These are phyloP conservation scores for Chrysomela aeneicollis DNA, from an alignment of 2,888 invertebrate species.

Conservation along the genomic window DNA sequence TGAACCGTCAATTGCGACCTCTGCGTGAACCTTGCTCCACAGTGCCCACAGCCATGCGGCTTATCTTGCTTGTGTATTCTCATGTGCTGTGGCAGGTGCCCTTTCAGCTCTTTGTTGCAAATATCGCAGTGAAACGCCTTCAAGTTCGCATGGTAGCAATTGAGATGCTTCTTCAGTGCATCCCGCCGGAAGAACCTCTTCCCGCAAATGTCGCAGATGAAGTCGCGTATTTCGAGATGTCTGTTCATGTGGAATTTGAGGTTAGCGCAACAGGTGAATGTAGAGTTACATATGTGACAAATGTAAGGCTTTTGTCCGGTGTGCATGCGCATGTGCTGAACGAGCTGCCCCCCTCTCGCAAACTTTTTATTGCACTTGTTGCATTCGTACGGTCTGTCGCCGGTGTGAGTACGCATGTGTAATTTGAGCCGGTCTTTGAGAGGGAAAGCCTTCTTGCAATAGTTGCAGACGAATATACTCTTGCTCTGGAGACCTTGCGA, in stretches of 20 bases:
- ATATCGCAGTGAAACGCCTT: slow-evolving; percentile 81
- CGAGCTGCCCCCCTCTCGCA: slow-evolving; percentile 77
- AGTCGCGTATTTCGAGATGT: slow-evolving; percentile 79
- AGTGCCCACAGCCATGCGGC: slow-evolving; percentile 80
- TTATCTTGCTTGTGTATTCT: slow-evolving; percentile 79
- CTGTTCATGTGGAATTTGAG: slow-evolving; percentile 71
- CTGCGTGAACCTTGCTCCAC: slow-evolving; percentile 82
- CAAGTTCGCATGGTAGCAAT: slow-evolving; percentile 76
- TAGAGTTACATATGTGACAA: slow-evolving; percentile 75
- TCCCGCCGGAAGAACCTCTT: slow-evolving; percentile 79
- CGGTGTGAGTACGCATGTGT: slow-evolving; percentile 78
- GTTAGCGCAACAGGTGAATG: slow-evolving; percentile 73
- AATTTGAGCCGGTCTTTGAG: slow-evolving; percentile 77
- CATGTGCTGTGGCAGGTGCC: slow-evolving; percentile 84
- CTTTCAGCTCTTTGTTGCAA: slow-evolving; percentile 82
- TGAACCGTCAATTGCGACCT: slow-evolving; percentile 86
- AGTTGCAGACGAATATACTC: slow-evolving; percentile 71
- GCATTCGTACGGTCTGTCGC: slow-evolving; percentile 74
- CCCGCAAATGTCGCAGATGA: slow-evolving; percentile 81
- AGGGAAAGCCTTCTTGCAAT: slow-evolving; percentile 79
- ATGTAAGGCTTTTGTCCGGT: slow-evolving; percentile 75
- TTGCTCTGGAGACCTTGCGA: slow-evolving; percentile 57
- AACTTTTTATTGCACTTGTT: slow-evolving; percentile 71
- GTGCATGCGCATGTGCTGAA: slow-evolving; percentile 79
- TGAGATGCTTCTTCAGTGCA: slow-evolving; percentile 78